Base-by-base conservation (phyloP, 1,140 invertebrate genomes). In the Drosophila nannoptera region DNA sequence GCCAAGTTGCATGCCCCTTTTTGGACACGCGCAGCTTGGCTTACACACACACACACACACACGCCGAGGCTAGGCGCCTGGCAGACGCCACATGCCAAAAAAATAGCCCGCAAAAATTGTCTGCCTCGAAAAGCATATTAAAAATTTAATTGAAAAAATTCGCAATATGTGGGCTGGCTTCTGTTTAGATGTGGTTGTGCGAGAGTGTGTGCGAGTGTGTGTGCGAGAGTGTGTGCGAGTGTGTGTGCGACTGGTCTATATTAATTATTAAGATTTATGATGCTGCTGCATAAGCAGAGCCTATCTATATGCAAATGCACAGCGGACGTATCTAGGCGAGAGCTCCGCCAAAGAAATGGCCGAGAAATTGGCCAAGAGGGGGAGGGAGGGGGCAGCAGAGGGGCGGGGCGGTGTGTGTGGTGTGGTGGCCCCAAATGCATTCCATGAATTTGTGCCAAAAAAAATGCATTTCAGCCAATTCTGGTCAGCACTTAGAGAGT, bases 231-330 rank as follows among this genome's bases (percentile, higher is more conserved):
- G 65, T 35, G 33, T 35, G 33, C n/a, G 40, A 5, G 4, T 42
- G 40, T 12, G 40, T 12, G 35, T 59, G 69, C 53, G 40, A 5
- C 67, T 46, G 63, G 73, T 70, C 73, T 70, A 29, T 81, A 81
- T 81, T 81, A 81, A 81, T 81, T 81, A 81, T 81, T 77, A 67
- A 73, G 77, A 81, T 81, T 81, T 81, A 81, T 74, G 73, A 42
- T 63, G 61, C 61, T 36, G 65, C 14, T 42, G 38, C 52, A 42
- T 36, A 12, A 49, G 36, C 56, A 36, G 45, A 60, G 59, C 54
- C 76, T 54, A 80, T 80, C 69, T 80, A 80, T 81, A 81, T 80
- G 77, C 77, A 80, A 80, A 80, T 78, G 40, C 11, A 9, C 40
- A 33, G 36, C 29, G 43, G 14, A 50, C 40, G 59, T 52, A 49